Evolutionary conservation across 2,113 vertebrate species (phyloP), one percentile per base, ranked within the genome.

Genomic region (Microtus oregoni): DNA sequence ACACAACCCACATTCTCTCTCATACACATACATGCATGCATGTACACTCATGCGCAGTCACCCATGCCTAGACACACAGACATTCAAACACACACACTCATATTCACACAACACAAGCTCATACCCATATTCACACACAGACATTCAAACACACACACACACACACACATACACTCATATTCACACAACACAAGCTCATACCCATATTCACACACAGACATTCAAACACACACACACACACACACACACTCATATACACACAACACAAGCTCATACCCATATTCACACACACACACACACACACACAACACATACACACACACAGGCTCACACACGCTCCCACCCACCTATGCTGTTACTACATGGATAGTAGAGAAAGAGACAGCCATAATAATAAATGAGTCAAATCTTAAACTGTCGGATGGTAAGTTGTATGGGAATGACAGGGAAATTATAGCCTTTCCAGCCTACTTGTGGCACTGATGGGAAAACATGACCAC

Each of bases 401-500:
- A 73, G 50, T 28, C 20, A 90, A 90, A 73, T 81, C 61, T 93
- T 91, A 67, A 93, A 87, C 82, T 75, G 0, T 94, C 79, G 89
- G 90, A 73, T 73, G 61, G 76, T 63, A 90, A 77, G 41, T 19
- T 30, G 30, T 41, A 0, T 6, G 8, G 78, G 65, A 86, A 86
- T 92, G 35, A 44, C 1, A 52, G 88, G 75, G 78, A 90, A 77
- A 90, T 28, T 63, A 94, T 55, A 76, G 79, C 47, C 41, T 68
- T 95, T 75, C 47, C 73, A 44, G 83, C 47, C 35, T 92, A 41
- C 63, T 35, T 4, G 63, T 47, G 90, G 83, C 52, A n/a, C 75
- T 88, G 85, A 52, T 78, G 73, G 67, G 79, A 73, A 96, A 97
- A 86, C 76, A 88, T 13, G 61, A 76, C 75, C 63, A 52, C 72